phyloP scores from a whole-genome alignment of 2,113 vertebrate genomes.

The Vulpes vulpes region DNA sequence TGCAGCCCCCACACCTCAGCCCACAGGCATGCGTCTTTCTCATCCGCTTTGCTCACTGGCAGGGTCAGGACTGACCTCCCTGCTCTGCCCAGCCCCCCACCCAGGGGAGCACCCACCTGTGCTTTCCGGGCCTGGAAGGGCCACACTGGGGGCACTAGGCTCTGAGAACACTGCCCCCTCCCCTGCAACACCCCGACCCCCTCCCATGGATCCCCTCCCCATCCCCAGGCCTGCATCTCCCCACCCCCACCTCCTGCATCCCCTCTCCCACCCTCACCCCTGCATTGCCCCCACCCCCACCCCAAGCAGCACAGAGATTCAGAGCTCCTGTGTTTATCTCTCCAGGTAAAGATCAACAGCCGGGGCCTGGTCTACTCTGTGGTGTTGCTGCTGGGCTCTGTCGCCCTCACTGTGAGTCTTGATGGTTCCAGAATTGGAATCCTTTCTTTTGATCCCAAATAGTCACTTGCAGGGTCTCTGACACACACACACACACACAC shows the following conservation, averaged over 20 bases:
- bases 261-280: no score
- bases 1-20: background rate
- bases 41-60: background rate
- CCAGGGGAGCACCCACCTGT: background rate
- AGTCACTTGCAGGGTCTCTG: fast-evolving
- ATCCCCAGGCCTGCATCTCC: no score
- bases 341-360: slow-evolving; percentile 97
- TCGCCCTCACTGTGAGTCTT: slow-evolving; percentile 95
- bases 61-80: background rate
- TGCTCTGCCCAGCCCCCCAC: fast-evolving
- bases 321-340: background rate
- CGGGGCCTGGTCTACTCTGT: slow-evolving; percentile 96
- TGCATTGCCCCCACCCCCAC: no score
- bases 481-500: no score
- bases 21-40: fast-evolving
- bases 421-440: fast-evolving
- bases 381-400: slow-evolving; percentile 95
- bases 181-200: no score
- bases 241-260: no score
- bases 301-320: background rate
- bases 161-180: background rate
- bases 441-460: background rate
- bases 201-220: no score
- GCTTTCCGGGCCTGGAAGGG: background rate
- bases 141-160: fast-evolving